Conservation (phyloP, 1,140 invertebrate genomes). For the Scylla paramamosain region DNA sequence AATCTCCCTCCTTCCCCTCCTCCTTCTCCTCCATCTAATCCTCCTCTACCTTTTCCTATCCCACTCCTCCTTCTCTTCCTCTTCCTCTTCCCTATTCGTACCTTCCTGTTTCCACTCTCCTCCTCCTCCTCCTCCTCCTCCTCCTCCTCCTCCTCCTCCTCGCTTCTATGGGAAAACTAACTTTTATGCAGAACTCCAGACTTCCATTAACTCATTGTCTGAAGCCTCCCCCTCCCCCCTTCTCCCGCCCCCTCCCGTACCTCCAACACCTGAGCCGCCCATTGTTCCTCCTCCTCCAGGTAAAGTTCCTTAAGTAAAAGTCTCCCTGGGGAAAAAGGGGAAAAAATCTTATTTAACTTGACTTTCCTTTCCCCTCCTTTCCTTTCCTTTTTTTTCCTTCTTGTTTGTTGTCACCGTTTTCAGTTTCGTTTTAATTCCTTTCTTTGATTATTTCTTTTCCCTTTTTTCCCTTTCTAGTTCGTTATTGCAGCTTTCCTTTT, state of each 20-base stretch:
- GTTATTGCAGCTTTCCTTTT: no score
- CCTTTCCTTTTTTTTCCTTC: not conserved
- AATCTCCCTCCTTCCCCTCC: no score
- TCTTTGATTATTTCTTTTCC: no score
- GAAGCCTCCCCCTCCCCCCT: not conserved
- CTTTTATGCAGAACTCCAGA: not conserved
- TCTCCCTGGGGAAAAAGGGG: not conserved
- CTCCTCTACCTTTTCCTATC: no score
- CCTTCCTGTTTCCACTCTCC: not conserved
- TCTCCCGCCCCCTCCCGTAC: not conserved
- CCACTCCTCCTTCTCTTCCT: no score
- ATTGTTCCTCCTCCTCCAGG: not conserved
- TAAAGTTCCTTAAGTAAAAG: constrained; percentile 23
- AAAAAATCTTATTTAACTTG: not conserved
- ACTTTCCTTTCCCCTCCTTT: not conserved
- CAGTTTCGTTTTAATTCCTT: no score
- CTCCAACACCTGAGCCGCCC: not conserved
- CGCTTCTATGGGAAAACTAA: constrained; percentile 1
- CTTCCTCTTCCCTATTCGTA: no score
- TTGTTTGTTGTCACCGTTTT: no score
- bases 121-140: constrained; percentile 2
- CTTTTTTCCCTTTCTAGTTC: no score
- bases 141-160: not conserved
- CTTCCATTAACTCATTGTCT: constrained; percentile 13
- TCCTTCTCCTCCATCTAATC: no score